These are phyloP conservation scores for Phyllotreta striolata DNA, from an alignment of 2,888 invertebrate species.

Conservation along the genomic window DNA sequence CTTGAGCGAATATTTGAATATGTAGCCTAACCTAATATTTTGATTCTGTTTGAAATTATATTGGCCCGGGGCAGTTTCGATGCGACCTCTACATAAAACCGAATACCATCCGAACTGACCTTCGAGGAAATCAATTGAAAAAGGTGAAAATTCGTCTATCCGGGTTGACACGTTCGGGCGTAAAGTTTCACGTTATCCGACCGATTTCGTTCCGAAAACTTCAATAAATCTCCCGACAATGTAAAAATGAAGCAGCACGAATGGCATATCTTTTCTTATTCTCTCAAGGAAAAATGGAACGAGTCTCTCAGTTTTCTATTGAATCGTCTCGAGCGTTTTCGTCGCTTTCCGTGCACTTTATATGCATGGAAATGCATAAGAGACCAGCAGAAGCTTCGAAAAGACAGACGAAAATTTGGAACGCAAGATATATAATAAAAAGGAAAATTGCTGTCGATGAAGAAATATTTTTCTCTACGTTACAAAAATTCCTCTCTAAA, in stretches of 20 bases:
- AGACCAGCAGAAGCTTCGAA: neutral
- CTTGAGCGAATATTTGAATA: no score
- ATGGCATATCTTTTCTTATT: neutral
- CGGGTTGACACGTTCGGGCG: neutral
- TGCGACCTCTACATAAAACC: no score
- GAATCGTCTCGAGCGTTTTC: neutral
- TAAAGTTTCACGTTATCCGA: neutral
- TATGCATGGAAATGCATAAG: conserved; percentile 5
- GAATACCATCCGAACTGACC: neutral
- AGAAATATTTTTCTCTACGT: neutral
- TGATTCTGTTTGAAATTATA: no score
- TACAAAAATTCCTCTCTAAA: neutral
- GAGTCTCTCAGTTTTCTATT: neutral
- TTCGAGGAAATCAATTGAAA: conserved; percentile 9
- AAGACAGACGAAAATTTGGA: neutral
- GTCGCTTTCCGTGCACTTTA: conserved; percentile 4
- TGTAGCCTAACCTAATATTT: no score
- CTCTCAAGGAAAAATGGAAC: neutral
- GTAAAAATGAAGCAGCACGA: conserved; percentile 5
- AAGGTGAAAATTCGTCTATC: conserved; percentile 9
- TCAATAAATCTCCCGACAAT: conserved; percentile 6
- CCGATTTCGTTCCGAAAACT: conserved; percentile 8
- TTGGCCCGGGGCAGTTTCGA: no score
- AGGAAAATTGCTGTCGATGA: no score
- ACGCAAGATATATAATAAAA: no score